A percentile compares a stretch with the other conserved stretches of the same genome.
phyloP scores from a whole-genome alignment of 2,113 vertebrate genomes.

The Lipophrys pholis region DNA sequence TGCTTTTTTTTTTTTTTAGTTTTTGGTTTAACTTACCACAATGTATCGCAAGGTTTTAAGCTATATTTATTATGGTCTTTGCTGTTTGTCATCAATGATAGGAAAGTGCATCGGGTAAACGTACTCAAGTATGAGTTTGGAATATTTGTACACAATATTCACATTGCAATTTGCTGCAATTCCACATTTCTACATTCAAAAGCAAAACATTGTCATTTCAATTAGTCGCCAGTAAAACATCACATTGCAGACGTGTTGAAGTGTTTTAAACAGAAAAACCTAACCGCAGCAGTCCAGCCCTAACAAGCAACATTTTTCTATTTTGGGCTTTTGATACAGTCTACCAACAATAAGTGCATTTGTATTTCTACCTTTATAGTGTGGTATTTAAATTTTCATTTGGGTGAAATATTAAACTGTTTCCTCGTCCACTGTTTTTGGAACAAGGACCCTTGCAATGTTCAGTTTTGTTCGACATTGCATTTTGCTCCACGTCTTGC shows the following conservation, averaged over 20 bases:
- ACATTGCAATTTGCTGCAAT: not conserved
- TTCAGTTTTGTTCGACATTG: conserved; percentile 11
- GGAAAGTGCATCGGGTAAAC: conserved; percentile 20
- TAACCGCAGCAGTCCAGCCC: too few relatives aligned
- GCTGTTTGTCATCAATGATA: conserved; percentile 17
- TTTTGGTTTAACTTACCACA: conserved; percentile 35
- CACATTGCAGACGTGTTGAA: not conserved
- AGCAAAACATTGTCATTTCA: conserved; percentile 19
- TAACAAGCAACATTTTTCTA: not conserved
- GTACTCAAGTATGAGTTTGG: not conserved
- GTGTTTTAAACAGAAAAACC: too few relatives aligned
- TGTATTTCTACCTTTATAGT: conserved; percentile 11
- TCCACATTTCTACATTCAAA: not conserved
- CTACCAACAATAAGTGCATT: not conserved
- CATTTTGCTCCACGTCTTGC: conserved; percentile 39
- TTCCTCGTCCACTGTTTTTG: not conserved
- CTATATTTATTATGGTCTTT: conserved; percentile 44
- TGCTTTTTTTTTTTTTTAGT: not conserved
- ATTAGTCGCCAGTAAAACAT: conserved; percentile 18
- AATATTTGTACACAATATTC: conserved; percentile 3
- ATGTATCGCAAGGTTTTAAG: conserved; percentile 28
- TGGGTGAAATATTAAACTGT: not conserved
- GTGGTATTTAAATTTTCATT: not conserved
- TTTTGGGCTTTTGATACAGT: conserved; percentile 7
- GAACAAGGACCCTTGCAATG: not conserved